Evolutionary conservation across 2,888 invertebrate species (phyloP).

Genomic region (Agriopis leucophaearia): DNA sequence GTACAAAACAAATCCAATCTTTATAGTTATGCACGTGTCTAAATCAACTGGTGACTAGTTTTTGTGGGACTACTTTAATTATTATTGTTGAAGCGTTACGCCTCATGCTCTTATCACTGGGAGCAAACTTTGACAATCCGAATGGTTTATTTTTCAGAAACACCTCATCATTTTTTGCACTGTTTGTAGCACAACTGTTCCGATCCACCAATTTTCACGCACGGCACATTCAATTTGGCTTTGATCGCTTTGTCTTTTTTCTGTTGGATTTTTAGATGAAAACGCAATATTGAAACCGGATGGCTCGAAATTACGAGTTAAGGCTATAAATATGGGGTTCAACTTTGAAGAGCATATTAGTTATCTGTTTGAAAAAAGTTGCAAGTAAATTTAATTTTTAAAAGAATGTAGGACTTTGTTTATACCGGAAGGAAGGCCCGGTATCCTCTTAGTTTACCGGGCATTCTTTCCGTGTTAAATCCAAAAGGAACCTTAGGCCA

Average conservation of each 20-base stretch:
- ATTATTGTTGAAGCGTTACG: too few species aligned
- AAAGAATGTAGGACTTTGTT: too few species aligned
- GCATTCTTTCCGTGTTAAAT: too few species aligned
- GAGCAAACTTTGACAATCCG: not conserved
- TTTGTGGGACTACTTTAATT: too few species aligned
- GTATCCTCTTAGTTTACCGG: too few species aligned
- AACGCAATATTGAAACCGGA: slow-evolving; percentile 26
- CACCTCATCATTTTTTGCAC: slow-evolving; percentile 7
- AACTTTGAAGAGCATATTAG: slow-evolving; percentile 3
- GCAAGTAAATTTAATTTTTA: too few species aligned
- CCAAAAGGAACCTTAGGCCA: too few species aligned
- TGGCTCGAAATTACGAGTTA: slow-evolving; percentile 9
- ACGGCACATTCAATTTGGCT: slow-evolving; percentile 30
- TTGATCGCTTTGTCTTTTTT: slow-evolving; percentile 28
- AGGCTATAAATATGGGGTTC: slow-evolving; percentile 1
- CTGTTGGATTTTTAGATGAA: slow-evolving; percentile 17
- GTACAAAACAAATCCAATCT: too few species aligned
- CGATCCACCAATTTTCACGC: slow-evolving; percentile 19
- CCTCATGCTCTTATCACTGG: too few species aligned
- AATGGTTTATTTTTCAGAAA: slow-evolving; percentile 2
- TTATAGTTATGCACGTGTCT: too few species aligned
- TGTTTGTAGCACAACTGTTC: slow-evolving; percentile 20
- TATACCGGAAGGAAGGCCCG: too few species aligned
- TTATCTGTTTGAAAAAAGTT: not conserved
- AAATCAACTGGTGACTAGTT: too few species aligned